Conservation (phyloP, 2,113 vertebrate genomes). For the Paraplagusia blochii region DNA sequence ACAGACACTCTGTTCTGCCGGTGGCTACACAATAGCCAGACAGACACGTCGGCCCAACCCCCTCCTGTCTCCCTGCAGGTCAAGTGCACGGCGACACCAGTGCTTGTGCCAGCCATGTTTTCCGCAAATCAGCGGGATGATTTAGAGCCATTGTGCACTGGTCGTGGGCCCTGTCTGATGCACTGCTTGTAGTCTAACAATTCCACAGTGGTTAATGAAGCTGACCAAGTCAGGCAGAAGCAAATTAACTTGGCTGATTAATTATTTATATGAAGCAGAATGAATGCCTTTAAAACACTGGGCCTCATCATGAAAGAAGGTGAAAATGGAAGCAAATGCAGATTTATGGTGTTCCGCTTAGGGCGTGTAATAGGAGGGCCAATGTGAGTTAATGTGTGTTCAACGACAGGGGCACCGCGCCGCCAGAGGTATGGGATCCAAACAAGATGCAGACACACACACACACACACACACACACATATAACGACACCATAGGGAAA, state of each 20-base stretch:
- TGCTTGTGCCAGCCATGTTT: conserved; percentile 30
- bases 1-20: conserved; percentile 16
- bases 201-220: conserved; percentile 90
- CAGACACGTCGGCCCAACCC: conserved; percentile 11
- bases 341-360: conserved; percentile 80
- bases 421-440: conserved; percentile 50
- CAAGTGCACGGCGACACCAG: conserved; percentile 30
- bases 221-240: conserved; percentile 93
- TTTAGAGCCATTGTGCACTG: conserved; percentile 62
- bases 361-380: conserved; percentile 63
- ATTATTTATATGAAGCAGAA: conserved; percentile 98
- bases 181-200: conserved; percentile 76
- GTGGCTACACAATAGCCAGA: conserved; percentile 46
- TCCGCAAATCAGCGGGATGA: conserved; percentile 60
- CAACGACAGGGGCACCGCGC: conserved; percentile 40
- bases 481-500: conserved; percentile 41
- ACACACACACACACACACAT: conserved; percentile 36
- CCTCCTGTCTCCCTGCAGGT: conserved; percentile 23
- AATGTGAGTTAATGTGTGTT: conserved; percentile 60
- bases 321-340: conserved; percentile 85
- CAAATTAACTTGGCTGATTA: conserved; percentile 96
- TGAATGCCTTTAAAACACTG: conserved; percentile 94
- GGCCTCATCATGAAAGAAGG: conserved; percentile 82
- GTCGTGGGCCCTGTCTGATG: conserved; percentile 72
- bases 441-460: conserved; percentile 52